Conservation (phyloP, 2,113 vertebrate genomes). For the Vidua chalybeata region DNA sequence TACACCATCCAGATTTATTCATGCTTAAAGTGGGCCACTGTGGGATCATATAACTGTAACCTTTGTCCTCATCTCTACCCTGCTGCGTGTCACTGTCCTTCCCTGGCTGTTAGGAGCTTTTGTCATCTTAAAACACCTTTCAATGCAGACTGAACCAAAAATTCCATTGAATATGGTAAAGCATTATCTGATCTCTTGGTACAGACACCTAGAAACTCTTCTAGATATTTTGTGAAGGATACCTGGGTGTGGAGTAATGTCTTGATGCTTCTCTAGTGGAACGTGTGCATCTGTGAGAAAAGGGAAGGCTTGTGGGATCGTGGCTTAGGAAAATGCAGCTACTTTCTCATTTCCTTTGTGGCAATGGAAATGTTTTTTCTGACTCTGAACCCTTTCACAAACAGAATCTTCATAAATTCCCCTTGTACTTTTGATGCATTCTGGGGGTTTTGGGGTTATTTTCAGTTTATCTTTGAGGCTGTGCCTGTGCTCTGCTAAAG, state of each 20-base stretch:
- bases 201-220: background rate
- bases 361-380: background rate
- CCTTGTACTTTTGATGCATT: background rate
- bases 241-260: background rate
- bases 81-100: background rate
- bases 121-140: background rate
- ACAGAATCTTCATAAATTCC: background rate
- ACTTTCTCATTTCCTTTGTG: background rate
- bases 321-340: rapidly evolving
- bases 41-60: background rate
- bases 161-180: background rate
- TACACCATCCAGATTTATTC: background rate
- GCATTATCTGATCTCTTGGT: background rate
- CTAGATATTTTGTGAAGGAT: background rate
- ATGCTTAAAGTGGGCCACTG: background rate
- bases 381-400: background rate
- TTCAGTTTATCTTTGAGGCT: background rate
- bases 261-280: background rate
- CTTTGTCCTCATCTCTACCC: constrained; percentile 18
- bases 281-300: background rate
- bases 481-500: background rate
- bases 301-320: background rate
- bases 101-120: background rate
- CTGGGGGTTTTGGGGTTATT: background rate
- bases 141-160: background rate